Percentiles rank a stretch among this genome's conserved stretches.
phyloP scores from a whole-genome alignment of 2,797 vertebrate species.

The Lates japonicus region DNA sequence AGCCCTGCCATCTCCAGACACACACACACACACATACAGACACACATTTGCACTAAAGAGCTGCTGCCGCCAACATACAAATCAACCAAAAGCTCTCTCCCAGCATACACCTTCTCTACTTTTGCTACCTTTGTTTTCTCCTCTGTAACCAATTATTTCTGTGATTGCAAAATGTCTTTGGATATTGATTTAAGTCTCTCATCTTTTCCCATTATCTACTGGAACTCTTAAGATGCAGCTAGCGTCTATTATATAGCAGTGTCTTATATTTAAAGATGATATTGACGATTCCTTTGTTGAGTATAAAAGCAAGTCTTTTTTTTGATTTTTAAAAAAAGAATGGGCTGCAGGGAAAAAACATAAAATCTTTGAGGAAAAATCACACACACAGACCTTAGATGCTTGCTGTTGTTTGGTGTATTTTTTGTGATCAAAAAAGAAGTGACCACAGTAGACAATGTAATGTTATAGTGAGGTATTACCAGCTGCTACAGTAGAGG shows the following conservation, averaged over 20 bases:
- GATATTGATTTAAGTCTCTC: constrained; percentile 27
- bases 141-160: constrained; percentile 54
- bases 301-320: not conserved
- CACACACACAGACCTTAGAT: not conserved
- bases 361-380: not conserved
- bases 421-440: not conserved
- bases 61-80: constrained; percentile 49
- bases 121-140: constrained; percentile 65
- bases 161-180: constrained; percentile 32
- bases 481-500: not conserved
- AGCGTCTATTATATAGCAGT: not conserved
- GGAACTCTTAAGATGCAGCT: not conserved
- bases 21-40: constrained; percentile 42
- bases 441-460: not conserved
- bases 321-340: not conserved
- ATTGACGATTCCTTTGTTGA: not conserved
- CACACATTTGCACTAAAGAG: constrained; percentile 43
- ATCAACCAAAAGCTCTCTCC: constrained; percentile 41
- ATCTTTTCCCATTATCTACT: constrained; percentile 18
- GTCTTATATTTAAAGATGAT: constrained; percentile 16
- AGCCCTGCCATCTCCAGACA: constrained; percentile 66
- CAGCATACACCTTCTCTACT: constrained; percentile 41
- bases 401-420: not conserved
- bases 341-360: not conserved
- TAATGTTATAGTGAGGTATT: not conserved